Base-by-base conservation (phyloP, 1,140 invertebrate genomes). In the Saccostrea echinata region DNA sequence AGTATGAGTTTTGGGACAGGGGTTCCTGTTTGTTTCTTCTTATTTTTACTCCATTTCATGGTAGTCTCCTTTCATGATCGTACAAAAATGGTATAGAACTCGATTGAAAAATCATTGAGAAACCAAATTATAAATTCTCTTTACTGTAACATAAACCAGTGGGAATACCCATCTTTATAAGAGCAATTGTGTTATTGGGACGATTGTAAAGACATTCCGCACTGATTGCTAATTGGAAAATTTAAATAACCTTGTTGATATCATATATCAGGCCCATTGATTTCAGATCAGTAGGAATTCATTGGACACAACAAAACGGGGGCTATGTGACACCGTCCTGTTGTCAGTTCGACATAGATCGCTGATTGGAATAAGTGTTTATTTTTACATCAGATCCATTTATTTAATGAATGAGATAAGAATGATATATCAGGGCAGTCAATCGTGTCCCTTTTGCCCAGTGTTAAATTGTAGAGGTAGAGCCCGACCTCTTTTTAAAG, bases 261-360 rank as follows among this genome's bases (percentile, higher is more conserved):
- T 76, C 68, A 11, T 16, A 76, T 76, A 30, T 76, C 68, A 76
- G 6, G 13, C 13, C 68, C 68, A 76, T 76, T 30, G 68, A 76
- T 30, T 76, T 13, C 11, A 16, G 27, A 27, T 76, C 68, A 76
- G 68, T 76, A 18, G 68, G 68, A 30, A 16, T 30, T 76, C 68
- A 33, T 16, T 30, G 24, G 68, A 12, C 68, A 30, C 8, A 11
- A 76, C 68, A 76, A 76, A 33, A 76, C 68, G 27, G 16, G 68
- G 27, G 68, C 68, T 76, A 76, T 76, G 68, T 76, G 68, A 76
- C 68, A 76, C 68, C 68, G 30, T 30, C 68, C 68, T 76, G 68
- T 76, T 76, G 68, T 76, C 68, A 76, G 30, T 30, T 76, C 68
- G 68, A 76, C 68, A 76, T 30, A 76, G 68, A 76, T 76, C 24